Conservation (phyloP, 2,113 vertebrate genomes). For the Marcusenius ussheri region DNA sequence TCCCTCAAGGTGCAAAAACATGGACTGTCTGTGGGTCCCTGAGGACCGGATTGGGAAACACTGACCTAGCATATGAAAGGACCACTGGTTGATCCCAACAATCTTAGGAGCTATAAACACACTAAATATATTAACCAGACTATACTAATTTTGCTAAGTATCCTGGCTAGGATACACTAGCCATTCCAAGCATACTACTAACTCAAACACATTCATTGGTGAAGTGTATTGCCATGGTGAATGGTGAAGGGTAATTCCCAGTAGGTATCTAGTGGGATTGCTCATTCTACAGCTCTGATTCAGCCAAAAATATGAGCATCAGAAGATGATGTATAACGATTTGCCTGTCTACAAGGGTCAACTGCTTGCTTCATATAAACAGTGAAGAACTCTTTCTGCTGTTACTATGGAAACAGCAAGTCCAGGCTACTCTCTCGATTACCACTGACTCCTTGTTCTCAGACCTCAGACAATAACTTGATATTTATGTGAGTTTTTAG, state of each 20-base stretch:
- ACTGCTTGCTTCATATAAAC: not conserved
- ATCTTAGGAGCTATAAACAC: not conserved
- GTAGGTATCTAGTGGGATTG: not conserved
- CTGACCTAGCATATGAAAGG: not conserved
- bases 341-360: not conserved
- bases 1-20: not conserved
- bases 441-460: not conserved
- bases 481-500: not conserved
- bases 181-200: not conserved
- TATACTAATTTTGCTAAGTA: not conserved
- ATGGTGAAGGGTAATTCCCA: not conserved
- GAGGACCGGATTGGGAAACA: not conserved
- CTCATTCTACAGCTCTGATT: not conserved
- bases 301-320: not conserved
- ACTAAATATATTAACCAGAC: not conserved
- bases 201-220: not conserved
- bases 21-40: not conserved
- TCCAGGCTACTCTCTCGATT: not conserved
- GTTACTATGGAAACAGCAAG: not conserved
- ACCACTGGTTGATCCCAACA: not conserved
- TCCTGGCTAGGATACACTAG: not conserved
- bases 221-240: not conserved
- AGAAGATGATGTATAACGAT: not conserved
- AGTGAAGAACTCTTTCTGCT: not conserved
- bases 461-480: not conserved